Evolutionary conservation across 2,113 vertebrate species (phyloP).

Genomic region (Morone saxatilis): DNA sequence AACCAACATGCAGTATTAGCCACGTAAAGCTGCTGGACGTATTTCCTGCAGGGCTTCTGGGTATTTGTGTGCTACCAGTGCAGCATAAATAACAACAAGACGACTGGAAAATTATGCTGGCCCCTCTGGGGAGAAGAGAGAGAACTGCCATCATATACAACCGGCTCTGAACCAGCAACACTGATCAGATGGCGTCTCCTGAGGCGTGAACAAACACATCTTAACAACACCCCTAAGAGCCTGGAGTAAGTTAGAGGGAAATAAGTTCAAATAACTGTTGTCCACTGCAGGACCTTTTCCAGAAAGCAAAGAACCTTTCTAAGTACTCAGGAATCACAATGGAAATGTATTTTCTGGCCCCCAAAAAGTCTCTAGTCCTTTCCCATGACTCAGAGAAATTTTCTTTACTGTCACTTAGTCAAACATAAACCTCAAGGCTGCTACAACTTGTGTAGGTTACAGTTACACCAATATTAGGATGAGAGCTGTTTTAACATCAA

Average conservation of each 20-base stretch:
- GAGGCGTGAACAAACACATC: constrained; percentile 60
- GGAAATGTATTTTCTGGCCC: not conserved
- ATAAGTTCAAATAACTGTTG: not conserved
- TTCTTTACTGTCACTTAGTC: not conserved
- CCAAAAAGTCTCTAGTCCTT: not conserved
- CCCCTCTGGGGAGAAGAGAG: constrained; percentile 25
- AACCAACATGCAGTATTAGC: constrained; percentile 5
- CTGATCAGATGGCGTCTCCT: constrained; percentile 55
- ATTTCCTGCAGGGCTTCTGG: constrained; percentile 8
- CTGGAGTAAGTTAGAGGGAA: not conserved
- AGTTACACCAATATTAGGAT: not conserved
- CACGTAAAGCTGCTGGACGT: constrained; percentile 14
- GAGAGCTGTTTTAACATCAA: not conserved
- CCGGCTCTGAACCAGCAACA: constrained; percentile 35
- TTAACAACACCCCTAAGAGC: not conserved
- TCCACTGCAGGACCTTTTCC: not conserved
- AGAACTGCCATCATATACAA: constrained; percentile 28
- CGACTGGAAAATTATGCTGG: constrained; percentile 10
- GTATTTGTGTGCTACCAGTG: constrained; percentile 31
- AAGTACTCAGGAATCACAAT: not conserved
- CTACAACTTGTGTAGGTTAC: not conserved
- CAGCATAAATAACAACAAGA: constrained; percentile 29
- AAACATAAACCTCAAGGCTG: not conserved
- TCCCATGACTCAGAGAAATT: not conserved
- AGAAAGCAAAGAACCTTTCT: not conserved